Evolutionary conservation across 2,113 vertebrate genomes (phyloP), one percentile per base, ranked within the genome.

Genomic region (Tapirus terrestris): DNA sequence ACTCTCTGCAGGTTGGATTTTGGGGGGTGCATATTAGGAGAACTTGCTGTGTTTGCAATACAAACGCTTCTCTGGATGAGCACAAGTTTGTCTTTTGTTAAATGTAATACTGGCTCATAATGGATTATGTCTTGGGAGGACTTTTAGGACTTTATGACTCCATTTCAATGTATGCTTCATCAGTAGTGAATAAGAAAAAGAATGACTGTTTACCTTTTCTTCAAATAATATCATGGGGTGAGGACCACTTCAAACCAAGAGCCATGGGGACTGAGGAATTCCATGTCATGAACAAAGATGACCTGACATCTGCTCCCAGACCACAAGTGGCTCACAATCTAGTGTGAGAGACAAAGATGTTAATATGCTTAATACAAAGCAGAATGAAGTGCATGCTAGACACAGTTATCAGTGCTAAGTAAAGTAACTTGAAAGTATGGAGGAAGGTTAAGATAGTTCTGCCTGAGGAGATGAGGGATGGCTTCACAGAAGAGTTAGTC

Each of bases 111-210:
- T 39, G 43, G 3, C 27, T 73, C 20, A 91, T 51, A n/a, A 33
- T n/a, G n/a, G 14, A 67, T 89, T 86, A 72, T 79, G 48, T 91
- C 58, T 92, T 83, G 39, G 56, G 63, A 95, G 48, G 75, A 79
- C 45, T 89, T 89, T 87, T 58, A 95, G 48, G 75, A 79, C 45
- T 89, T 89, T 87, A 9, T 92, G 43, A 75, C 4, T 83, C 27
- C 36, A 56, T 63, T 84, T 58, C 51, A n/a, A 39, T 95, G n/a
- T 20, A 72, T 70, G 6, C 39, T 77, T 98, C 51, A 73, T 61
- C 4, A 45, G 29, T 77, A 16, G 18, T 79, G 31, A 87, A 76
- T 65, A 79, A 89, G n/a, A 84, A 21, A 94, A 92, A 67, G 12
- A 79, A 89, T 79, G 36, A 29, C 20, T 75, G 20, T 60, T 88